These are phyloP conservation scores for mouse (Mus musculus) DNA, from an alignment of 2,113 vertebrate species.

Conservation along the genomic window DNA sequence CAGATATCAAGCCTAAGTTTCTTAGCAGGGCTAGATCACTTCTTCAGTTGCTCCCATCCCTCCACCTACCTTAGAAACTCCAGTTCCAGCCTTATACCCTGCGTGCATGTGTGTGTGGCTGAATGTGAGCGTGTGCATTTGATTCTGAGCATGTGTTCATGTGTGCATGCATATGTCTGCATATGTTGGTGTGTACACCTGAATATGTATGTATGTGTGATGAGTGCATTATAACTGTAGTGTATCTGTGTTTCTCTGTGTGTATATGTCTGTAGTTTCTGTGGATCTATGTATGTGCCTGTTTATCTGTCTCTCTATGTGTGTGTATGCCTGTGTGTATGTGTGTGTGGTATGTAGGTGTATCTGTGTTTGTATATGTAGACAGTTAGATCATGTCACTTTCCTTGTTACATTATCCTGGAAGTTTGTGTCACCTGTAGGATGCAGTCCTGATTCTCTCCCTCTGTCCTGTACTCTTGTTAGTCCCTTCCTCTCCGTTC, in stretches of 20 bases:
- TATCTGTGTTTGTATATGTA: no score
- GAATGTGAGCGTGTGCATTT: not conserved
- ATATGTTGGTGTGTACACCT: not conserved
- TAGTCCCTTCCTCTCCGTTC: not conserved
- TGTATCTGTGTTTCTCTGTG: not conserved
- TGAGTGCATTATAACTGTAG: not conserved
- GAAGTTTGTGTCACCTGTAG: not conserved
- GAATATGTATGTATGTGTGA: not conserved
- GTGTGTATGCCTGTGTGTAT: not conserved
- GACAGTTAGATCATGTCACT: not conserved
- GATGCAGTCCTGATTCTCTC: not conserved
- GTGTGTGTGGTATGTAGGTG: not conserved
- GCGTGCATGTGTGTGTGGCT: not conserved
- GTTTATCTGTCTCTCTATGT: no score
- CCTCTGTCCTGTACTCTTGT: not conserved
- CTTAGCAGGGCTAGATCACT: not conserved
- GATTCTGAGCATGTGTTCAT: no score
- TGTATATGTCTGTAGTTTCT: not conserved
- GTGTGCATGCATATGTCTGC: not conserved
- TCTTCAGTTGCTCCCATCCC: not conserved
- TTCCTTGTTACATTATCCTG: not conserved
- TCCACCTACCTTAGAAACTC: not conserved
- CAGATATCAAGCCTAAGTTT: not conserved
- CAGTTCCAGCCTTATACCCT: not conserved
- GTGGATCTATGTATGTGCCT: not conserved